Evolutionary conservation across 1,140 invertebrate species (phyloP), one percentile per base, ranked within the genome.

Genomic region (Drosophila ohnishii): DNA sequence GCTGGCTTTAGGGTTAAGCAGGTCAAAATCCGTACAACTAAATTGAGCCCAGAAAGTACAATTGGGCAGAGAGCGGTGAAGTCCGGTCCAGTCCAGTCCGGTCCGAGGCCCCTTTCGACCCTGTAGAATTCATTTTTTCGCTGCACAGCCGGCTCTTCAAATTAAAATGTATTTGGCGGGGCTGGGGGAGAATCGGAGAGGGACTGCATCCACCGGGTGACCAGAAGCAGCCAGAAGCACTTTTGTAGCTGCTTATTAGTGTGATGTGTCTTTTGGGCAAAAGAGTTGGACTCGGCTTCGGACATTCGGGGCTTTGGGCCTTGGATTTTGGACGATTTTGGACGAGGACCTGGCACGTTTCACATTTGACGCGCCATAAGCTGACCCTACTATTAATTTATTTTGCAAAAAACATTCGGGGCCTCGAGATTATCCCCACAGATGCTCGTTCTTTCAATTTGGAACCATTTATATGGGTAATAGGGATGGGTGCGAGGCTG

Each of bases 21-120:
- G 85, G 85, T 89, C 86, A 90, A 89, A 89, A 89, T 89, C 81
- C 78, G 86, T 89, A 89, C 85, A 89, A 89, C 85, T 89, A 90
- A 89, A 89, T 89, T 89, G 85, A 89, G 81, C 85, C 69, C 84
- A 89, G 84, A 88, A 37, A 81, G 80, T 78, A 88, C 77, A 88
- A 89, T 78, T 78, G 84, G 65, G 66, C 71, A 56, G 39, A 40
- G 47, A 34, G 42, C 11, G 25, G 25, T 16, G 25, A 35, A 10
- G 16, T 13, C 4, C n/a, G 8, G 30, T 32, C 19, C 9, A 30
- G 34, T 14, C n/a, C 16, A 34, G 32, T n/a, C 30, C 3, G 44
- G 39, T 30, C 28, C 16, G 44, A 67, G 51, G 30, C 47, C 67
- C 47, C 71, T 58, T 45, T 59, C 42, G 57, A 75, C 45, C 50